Base-by-base conservation (phyloP, 2,888 invertebrate genomes). In the Megastigmus dorsalis region DNA sequence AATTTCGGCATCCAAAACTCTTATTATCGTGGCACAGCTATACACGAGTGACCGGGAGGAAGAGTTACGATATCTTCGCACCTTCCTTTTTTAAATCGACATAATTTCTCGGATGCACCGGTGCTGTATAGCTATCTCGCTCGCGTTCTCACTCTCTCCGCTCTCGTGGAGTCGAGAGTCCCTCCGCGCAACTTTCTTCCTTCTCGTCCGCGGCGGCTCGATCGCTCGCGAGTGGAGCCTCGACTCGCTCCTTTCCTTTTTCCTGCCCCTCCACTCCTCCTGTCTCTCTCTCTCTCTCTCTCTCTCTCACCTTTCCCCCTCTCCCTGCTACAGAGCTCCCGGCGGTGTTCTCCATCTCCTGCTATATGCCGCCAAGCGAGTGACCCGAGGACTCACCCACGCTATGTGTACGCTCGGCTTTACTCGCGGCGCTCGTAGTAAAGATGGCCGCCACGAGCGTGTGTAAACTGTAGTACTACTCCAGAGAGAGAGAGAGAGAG, bases 371-470 rank as follows among this genome's bases (percentile, higher is more conserved):
- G n/a, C n/a, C 50, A 1, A 6, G 33, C 80, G 79, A 83, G 81
- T 82, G 83, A 84, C 84, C 83, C 80, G 78, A 79, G 81, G 79
- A 80, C 80, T 85, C 85, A 84, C 86, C 85, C 86, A 85, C 85
- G 84, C 84, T n/a, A n/a, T n/a, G n/a, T n/a, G n/a, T n/a, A n/a
- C n/a, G n/a, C n/a, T n/a, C n/a, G n/a, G n/a, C n/a, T n/a, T 66
- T 77, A 48, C 38, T 60, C n/a, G 41, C 48, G 63, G 75, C 20
- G 26, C 77, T 66, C 82, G 84, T 86, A 86, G 86, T 86, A 86
- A 86, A 86, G 82, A 86, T 85, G 84, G 83, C 83, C 78, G 81
- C 77, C 78, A 66, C 76, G 68, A 59, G 71, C 73, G 65, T 69
- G 78, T 77, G 74, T 82, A 81, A 80, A 77, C 80, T 81, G 79